Base-by-base conservation (phyloP, 2,797 vertebrate genomes). In the Hoplostethus atlanticus region DNA sequence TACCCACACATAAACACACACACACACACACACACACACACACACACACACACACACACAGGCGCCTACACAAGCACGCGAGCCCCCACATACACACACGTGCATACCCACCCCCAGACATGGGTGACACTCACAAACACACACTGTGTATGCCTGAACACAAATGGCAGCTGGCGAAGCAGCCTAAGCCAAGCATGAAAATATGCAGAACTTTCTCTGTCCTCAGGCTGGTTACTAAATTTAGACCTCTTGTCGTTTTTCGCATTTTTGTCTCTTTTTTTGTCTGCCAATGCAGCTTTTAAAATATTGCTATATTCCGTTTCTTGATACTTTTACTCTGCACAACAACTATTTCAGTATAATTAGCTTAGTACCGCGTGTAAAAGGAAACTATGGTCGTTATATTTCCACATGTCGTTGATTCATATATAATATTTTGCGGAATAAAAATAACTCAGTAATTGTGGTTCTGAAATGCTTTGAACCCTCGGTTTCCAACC, bases 161-260 rank as follows among this genome's bases (percentile, higher is more conserved):
- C 78, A 85, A 88, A 84, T 76, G 88, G 87, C 88, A 91, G 85
- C 85, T 91, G 89, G 81, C 84, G 78, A 73, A 74, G 79, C 70
- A 79, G 83, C 60, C 40, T 83, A 88, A 87, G 79, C 80, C 89
- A 74, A 92, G 89, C 89, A 90, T 90, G 84, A 87, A 92, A 89
- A 90, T 82, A 83, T 89, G 84, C 72, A 70, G 68, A 84, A 87
- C 78, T 92, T 90, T 88, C 83, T 80, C 84, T 89, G 81, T 87
- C 90, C 90, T 87, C 73, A 71, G 80, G 89, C 87, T 77, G 36
- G 2, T 72, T 77, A 73, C 90, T 91, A 92, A 80, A 91, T 90
- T 87, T 91, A 91, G 88, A 80, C 56, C 62, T 64, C 38, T 73
- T 48, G 0, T 74, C 47, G 15, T 66, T 50, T 53, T 53, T 60